Evolutionary conservation across 2,888 invertebrate species (phyloP), one percentile per base, ranked within the genome.

Genomic region (Drosophila differens): DNA sequence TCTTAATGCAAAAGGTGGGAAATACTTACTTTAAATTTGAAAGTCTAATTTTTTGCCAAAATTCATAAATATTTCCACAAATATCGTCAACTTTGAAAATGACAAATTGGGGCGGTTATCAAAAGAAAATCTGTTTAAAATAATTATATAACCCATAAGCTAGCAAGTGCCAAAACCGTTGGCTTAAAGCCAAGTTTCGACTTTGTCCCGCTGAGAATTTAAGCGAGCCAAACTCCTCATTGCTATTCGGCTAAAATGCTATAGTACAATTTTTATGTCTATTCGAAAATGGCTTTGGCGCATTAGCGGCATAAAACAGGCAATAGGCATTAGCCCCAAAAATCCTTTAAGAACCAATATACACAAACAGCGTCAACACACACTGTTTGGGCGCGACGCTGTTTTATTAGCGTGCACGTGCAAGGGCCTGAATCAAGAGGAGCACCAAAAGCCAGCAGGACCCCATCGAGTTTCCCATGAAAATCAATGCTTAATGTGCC

Each of bases 311-410:
- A 90, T 88, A 78, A 91, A 83, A 79, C 78, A 75, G 76, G 65
- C 80, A 68, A 55, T 79, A 73, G 68, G 83, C 85, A 88, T 85
- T 91, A 81, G 61, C 39, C 58, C 57, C 0, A 47, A 91, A 90
- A 90, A 90, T 85, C 90, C 90, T 91, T 87, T 90, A 91, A 91
- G 89, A 70, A 74, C 72, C 70, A 64, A 64, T 51, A 73, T 68
- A 73, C 39, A 52, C 47, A 62, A 61, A 44, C 41, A 54, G 41
- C 47, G 44, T 41, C 51, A 59, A 66, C n/a, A 55, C 55, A 57
- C 79, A 53, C 10, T 57, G n/a, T 74, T 74, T 72, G 73, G 85
- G 68, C 82, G 73, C 67, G 61, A 73, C 64, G 68, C 65, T 68
- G 68, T 76, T 91, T 90, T 90, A 90, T 88, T 85, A 70, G 58